Base-by-base conservation (phyloP, 2,888 invertebrate genomes). In the Pammene aurita region DNA sequence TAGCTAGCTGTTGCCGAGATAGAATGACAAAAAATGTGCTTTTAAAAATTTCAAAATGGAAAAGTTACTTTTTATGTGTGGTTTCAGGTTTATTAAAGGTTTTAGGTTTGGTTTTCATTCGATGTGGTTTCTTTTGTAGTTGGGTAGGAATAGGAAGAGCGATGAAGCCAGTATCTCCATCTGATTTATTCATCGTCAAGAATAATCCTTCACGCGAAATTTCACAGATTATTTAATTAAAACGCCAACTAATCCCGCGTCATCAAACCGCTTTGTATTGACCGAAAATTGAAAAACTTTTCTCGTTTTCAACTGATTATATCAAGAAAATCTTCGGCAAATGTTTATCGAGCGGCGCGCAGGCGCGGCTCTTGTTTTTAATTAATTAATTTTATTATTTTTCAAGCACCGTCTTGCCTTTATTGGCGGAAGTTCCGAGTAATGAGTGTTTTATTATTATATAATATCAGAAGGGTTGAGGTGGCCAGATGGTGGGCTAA, bases 361-460 rank as follows among this genome's bases (percentile, higher is more conserved):
- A 54, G 54, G 64, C 57, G 44, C 38, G 54, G 34, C 52, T 35
- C 72, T 78, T 93, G 92, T 92, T 93, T 92, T 92, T 90, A 92
- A 90, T 93, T 92, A 92, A 92, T 93, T 92, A 89, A 90, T 92
- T 90, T 90, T 91, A 92, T 92, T 90, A 91, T 92, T 90, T 88
- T 86, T 83, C 84, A 80, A 78, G 77, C 89, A 84, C 89, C 86
- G 84, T 80, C 85, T 92, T 91, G 92, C 85, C 88, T 87, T 90
- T 91, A 93, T 89, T 87, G 91, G 89, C 82, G 82, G 86, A 89
- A 89, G 87, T 85, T 87, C 85, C 87, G 84, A 87, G 90, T 88
- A 91, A 93, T 93, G 92, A 93, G 88, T 89, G 88, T 93, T 93
- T 93, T 93, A 93, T 93, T 93, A 88, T 93, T 90, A 88, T 92